Evolutionary conservation across 2,113 vertebrate genomes (phyloP), one percentile per base, ranked within the genome.

Genomic region (Dascyllus trimaculatus): DNA sequence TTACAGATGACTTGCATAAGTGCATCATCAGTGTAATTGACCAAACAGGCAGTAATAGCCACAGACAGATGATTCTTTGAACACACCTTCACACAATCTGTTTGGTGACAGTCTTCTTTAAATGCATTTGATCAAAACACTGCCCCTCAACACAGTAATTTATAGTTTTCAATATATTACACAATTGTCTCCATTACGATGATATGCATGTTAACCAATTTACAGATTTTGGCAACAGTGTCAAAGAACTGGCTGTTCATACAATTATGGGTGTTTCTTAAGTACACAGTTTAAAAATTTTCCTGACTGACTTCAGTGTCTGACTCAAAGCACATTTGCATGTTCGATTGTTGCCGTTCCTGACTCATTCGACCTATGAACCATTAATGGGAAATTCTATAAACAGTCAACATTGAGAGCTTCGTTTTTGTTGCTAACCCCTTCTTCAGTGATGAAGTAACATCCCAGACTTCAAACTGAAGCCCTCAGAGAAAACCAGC

Each of bases 71-170:
- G 5, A 11, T 24, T 64, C 19, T 1, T 38, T 11, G 6, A 58
- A 56, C 38, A 32, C 29, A 35, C 2, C 46, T 38, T 18, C 49
- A 9, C 26, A 24, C 18, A 51, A 57, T 57, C 32, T 56, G 19
- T 56, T 53, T 25, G 43, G 21, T 76, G 24, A 38, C 45, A 17
- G 18, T 11, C 48, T 61, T 22, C 4, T 67, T 84, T 65, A 45
- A 78, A 88, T 76, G 46, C 25, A 79, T 64, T 62, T 75, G 51
- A 59, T 75, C 38, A 60, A 77, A 19, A 81, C 63, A 66, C 9
- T 26, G 21, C 18, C 2, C 46, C 61, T 52, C 56, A 43, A 76
- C 43, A 54, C 49, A 63, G 4, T 40, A 62, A 29, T 29, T 29
- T 29, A 1, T 5, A 29, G 4, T 4, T 40, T 11, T 76, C 22